Base-by-base conservation (phyloP, 2,113 vertebrate genomes). In the Hypomesus transpacificus region DNA sequence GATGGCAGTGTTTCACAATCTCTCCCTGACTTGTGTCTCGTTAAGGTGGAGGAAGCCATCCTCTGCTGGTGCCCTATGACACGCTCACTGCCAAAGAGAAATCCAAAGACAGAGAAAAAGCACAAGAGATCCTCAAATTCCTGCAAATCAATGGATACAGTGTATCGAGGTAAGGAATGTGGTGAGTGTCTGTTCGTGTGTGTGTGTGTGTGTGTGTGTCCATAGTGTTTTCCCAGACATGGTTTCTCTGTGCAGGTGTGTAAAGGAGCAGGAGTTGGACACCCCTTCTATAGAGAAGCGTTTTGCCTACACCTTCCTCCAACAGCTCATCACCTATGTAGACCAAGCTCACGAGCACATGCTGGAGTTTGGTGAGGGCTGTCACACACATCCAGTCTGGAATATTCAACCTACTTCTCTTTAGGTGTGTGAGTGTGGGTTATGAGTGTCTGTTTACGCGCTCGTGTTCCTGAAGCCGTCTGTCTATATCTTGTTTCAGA, bases 51-150 rank as follows among this genome's bases (percentile, higher is more conserved):
- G 96, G 96, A 76, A 97, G 94, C 71, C 96, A 98, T 79, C 96
- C 96, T 7, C 85, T 98, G 68, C 90, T 98, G 80, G 96, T 98
- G 58, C 96, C 96, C 17, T 98, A 98, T 3, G 96, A 98, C 72
- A 98, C 96, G 0, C 82, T 98, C 76, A 98, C 96, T 53, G 96
- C 96, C 85, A 98, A 96, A 92, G 96, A 98, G 88, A 98, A 98
- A 90, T 95, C 93, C 74, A 97, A 93, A 83, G 96, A 98, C 80
- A 87, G 95, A 86, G 96, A 96, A 76, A 98, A 95, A 89, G 96
- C 96, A 22, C 96, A 98, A 79, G 96, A 98, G 80, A 95, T 98
- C 80, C 91, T 98, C 70, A 98, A 98, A 85, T 98, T 97, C 85
- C 86, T 98, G 3, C 96, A 98, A 87, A 97, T 98, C 76, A 98